Conservation (phyloP, 2,797 vertebrate genomes). For the Calcarius lapponicus region DNA sequence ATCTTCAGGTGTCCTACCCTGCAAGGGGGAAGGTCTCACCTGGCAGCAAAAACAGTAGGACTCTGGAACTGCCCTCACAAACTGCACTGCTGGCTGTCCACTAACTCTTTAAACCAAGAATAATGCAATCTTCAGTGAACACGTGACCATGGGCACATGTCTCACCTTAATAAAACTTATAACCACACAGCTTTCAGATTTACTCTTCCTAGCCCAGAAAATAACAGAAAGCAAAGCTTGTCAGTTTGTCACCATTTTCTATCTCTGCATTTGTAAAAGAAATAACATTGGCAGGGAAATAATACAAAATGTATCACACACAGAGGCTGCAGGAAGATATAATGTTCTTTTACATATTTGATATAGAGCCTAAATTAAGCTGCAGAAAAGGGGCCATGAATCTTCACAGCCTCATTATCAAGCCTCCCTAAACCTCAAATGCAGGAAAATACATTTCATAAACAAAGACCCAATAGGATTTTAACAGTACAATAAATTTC, state of each 20-base stretch:
- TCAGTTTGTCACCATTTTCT: constrained; percentile 62
- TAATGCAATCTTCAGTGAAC: neutral
- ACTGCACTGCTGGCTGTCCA: neutral
- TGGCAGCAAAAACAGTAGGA: neutral
- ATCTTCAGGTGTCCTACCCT: neutral
- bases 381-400: constrained; percentile 81
- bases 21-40: neutral
- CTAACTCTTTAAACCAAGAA: neutral
- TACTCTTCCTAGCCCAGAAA: constrained; percentile 14
- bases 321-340: constrained; percentile 72
- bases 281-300: constrained; percentile 71
- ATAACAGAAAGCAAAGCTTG: constrained; percentile 40
- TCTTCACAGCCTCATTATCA: constrained; percentile 83
- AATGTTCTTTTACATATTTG: constrained; percentile 84
- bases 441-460: constrained; percentile 84
- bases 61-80: neutral
- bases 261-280: constrained; percentile 69
- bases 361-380: constrained; percentile 85
- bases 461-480: constrained; percentile 85
- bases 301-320: constrained; percentile 77
- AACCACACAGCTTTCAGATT: neutral
- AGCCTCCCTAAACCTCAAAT: constrained; percentile 80
- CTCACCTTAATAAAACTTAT: neutral
- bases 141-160: neutral
- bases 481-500: constrained; percentile 85